Base-by-base conservation (phyloP, 2,888 invertebrate genomes). In the Drosophila ustulata region DNA sequence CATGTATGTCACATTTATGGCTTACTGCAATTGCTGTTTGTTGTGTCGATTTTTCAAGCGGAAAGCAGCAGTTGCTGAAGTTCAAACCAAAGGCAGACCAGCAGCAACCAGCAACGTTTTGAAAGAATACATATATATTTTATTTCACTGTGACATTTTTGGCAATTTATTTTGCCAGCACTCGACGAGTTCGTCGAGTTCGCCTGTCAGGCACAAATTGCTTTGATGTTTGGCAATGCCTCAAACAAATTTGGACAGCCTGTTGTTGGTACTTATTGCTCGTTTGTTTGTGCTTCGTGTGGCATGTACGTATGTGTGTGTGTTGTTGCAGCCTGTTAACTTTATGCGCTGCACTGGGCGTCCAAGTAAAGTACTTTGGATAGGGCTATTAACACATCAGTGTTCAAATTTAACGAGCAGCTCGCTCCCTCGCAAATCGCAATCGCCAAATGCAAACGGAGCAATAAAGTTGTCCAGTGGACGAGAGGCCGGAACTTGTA, bases 351-450 rank as follows among this genome's bases (percentile, higher is more conserved):
- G 79, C 75, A 69, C 57, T 69, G 59, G 59, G 47, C 65, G 51
- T 32, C 46, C 58, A 32, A 56, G 41, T 53, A 7, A 39, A 47
- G 41, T 56, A 8, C 46, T 53, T 47, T 46, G 41, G 50, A 52
- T 52, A 53, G 64, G 66, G 68, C 75, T 84, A 87, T 83, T 83
- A 89, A 89, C 82, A 83, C 82, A 89, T 87, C 85, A 72, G 82
- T 84, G 88, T 89, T 89, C 72, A 89, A 83, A 87, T 89, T 83
- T 83, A 81, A 83, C 89, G 82, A 84, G 67, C 78, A 52, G 43
- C 56, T 70, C 39, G 39, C 50, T 30, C 50, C 50, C 39, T 32
- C 49, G 26, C 53, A 56, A 56, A 30, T 23, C 51, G 30, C 56
- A 51, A 7, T 64, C 61, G 56, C 62, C 62, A 58, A 58, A 53